phyloP scores from a whole-genome alignment of 2,888 invertebrate genomes.

The Cheilosia scutellata region DNA sequence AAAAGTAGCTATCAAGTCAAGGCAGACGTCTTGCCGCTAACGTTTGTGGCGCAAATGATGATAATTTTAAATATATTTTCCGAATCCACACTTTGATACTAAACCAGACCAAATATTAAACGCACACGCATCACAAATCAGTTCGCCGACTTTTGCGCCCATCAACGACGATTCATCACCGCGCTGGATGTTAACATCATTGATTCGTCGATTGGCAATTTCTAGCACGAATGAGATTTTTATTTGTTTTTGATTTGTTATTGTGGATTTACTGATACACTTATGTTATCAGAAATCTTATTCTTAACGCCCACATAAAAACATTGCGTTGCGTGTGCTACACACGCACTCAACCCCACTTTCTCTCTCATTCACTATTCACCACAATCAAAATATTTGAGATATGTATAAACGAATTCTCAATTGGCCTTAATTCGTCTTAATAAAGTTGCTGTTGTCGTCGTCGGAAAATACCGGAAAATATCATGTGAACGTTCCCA shows the following conservation, averaged over 20 bases:
- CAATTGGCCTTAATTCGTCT: conserved; percentile 66
- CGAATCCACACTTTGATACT: too few relatives aligned
- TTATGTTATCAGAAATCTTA: conserved; percentile 17
- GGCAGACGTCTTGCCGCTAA: too few relatives aligned
- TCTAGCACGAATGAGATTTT: conserved; percentile 18
- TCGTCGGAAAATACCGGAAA: conserved; percentile 63
- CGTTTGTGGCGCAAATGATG: too few relatives aligned
- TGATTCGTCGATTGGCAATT: conserved; percentile 29
- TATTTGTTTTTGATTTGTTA: conserved; percentile 6
- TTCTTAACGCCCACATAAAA: conserved; percentile 27
- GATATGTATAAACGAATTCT: conserved; percentile 44
- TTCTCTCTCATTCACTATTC: conserved; percentile 13
- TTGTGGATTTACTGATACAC: conserved; percentile 1
- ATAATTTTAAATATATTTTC: too few relatives aligned
- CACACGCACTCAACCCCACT: conserved; percentile 19
- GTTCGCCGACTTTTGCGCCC: too few relatives aligned
- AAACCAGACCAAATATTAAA: too few relatives aligned
- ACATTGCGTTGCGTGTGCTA: conserved; percentile 21
- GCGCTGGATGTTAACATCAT: conserved; percentile 19
- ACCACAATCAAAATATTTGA: conserved; percentile 42
- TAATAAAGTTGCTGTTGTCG: conserved; percentile 3
- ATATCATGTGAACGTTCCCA: conserved; percentile 41
- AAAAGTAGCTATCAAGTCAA: too few relatives aligned
- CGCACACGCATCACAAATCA: background rate
- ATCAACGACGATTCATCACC: conserved; percentile 25